These are phyloP conservation scores for Yasuhikotakia modesta DNA, from an alignment of 2,797 vertebrate genomes.

Conservation along the genomic window DNA sequence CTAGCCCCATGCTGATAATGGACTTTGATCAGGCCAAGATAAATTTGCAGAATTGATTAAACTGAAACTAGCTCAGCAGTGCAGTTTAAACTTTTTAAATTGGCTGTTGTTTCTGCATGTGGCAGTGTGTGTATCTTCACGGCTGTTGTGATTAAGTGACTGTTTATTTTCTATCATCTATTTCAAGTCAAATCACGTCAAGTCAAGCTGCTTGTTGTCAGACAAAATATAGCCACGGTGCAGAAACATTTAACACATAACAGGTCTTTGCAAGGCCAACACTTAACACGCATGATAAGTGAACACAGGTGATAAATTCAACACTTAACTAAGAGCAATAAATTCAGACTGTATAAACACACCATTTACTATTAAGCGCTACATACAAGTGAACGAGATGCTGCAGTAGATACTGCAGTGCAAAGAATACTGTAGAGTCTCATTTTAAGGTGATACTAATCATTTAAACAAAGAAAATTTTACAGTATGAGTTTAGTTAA, in stretches of 20 bases:
- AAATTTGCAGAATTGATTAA: slow-evolving; percentile 76
- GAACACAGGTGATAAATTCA: neutral
- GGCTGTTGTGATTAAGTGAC: neutral
- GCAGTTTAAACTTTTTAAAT: slow-evolving; percentile 20
- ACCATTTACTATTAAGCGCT: neutral
- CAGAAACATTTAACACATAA: neutral
- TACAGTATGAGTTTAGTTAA: neutral
- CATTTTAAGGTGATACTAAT: neutral
- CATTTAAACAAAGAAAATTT: neutral
- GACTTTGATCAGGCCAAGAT: slow-evolving; percentile 77
- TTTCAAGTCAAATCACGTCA: neutral
- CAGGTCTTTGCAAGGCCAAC: neutral
- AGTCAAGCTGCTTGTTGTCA: neutral
- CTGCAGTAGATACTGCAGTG: no score
- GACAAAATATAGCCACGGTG: neutral
- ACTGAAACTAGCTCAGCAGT: slow-evolving; percentile 64
- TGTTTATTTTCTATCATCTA: neutral
- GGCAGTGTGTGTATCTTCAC: neutral
- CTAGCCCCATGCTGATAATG: slow-evolving; percentile 77
- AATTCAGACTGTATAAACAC: neutral
- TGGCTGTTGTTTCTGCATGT: neutral
- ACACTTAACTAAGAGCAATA: neutral
- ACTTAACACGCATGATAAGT: neutral
- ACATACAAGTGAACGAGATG: neutral
- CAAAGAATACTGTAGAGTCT: neutral